Evolutionary conservation across 2,888 invertebrate species (phyloP).

Genomic region (Endomychus coccineus): DNA sequence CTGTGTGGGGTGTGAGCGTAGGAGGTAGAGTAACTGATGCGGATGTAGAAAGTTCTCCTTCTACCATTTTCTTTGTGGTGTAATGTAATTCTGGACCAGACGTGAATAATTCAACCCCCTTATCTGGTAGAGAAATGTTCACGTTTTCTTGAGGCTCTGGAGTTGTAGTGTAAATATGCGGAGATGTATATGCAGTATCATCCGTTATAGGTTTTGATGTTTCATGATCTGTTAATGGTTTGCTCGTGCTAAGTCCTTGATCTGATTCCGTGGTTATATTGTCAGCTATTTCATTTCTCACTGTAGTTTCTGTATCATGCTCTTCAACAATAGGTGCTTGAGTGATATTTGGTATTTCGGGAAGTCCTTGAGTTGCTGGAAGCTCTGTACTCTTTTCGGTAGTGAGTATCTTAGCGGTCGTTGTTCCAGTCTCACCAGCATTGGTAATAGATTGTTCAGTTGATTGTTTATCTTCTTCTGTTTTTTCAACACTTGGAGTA

Average conservation of each 20-base stretch:
- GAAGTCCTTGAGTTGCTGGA: slow-evolving; percentile 16
- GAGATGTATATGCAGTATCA: background rate
- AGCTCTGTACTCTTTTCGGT: too few relatives aligned
- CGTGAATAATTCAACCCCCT: slow-evolving; percentile 16
- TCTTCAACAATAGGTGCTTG: slow-evolving; percentile 5
- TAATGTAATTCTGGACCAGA: slow-evolving; percentile 22
- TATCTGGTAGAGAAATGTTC: slow-evolving; percentile 9
- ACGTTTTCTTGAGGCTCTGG: background rate
- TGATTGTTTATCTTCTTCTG: too few relatives aligned
- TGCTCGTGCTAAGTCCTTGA: background rate
- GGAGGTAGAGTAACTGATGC: slow-evolving; percentile 15
- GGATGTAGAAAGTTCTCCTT: slow-evolving; percentile 36
- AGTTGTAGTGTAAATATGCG: slow-evolving; percentile 3
- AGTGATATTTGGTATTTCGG: slow-evolving; percentile 9
- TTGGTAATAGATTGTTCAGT: too few relatives aligned
- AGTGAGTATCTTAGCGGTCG: too few relatives aligned
- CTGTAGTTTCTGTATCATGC: slow-evolving; percentile 2
- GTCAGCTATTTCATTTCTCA: slow-evolving; percentile 8
- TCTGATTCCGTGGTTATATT: background rate
- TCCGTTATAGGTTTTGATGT: slow-evolving; percentile 1
- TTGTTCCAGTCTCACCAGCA: too few relatives aligned
- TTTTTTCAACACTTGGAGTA: too few relatives aligned
- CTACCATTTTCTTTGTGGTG: slow-evolving; percentile 22
- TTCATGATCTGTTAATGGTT: background rate
- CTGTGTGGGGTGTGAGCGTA: slow-evolving; percentile 13